Evolutionary conservation across 2,888 invertebrate genomes (phyloP), one percentile per base, ranked within the genome.

Genomic region (Dryococelus australis): DNA sequence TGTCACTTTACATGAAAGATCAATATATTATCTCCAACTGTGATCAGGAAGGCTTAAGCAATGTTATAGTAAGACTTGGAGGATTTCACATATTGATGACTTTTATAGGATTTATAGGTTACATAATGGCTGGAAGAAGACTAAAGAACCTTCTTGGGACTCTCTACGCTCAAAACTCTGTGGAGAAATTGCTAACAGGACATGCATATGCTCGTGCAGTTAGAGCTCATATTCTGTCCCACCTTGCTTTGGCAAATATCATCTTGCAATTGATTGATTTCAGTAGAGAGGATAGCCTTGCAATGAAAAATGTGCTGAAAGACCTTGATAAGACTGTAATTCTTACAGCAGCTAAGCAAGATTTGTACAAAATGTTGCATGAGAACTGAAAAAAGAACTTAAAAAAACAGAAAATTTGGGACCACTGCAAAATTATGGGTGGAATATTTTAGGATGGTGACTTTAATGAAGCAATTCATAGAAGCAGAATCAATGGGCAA

Each of bases 1-100:
- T 91, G 79, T 92, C 91, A 8, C 88, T 91, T n/a, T 91, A 90
- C 87, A 86, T 84, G 8, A 91, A 91, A 90, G 91, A 91, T 86
- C 88, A 90, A 83, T 91, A 91, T 88, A 91, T 91, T 24, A 89
- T 90, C 20, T 88, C 89, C n/a, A 86, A 89, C 13, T 88, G 89
- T 87, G 84, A 89, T 87, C 87, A 89, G n/a, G 86, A 86, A 10
- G 27, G 27, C 43, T n/a, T n/a, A n/a, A n/a, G n/a, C n/a, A n/a
- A n/a, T n/a, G n/a, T n/a, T n/a, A n/a, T n/a, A n/a, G n/a, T n/a
- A n/a, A n/a, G n/a, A n/a, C n/a, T n/a, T n/a, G n/a, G n/a, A n/a
- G n/a, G n/a, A n/a, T n/a, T n/a, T n/a, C 87, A 88, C 81, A 83
- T 89, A 12, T 24, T 89, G 26, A 89, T 88, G 88, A 89, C 88